phyloP scores from a whole-genome alignment of 2,888 invertebrate genomes.

The Caenorhabditis wallacei region DNA sequence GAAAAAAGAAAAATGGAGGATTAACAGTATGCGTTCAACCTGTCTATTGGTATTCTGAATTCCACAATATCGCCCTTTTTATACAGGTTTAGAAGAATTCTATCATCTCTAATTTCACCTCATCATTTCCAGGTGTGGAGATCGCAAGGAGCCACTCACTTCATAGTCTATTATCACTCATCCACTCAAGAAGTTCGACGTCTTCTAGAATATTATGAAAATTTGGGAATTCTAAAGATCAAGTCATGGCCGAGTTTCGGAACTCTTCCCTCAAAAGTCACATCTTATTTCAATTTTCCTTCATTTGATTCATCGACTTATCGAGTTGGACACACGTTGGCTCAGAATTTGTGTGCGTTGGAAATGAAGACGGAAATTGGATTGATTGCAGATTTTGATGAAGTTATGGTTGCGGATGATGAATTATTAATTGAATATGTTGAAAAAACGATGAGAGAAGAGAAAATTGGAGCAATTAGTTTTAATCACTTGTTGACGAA shows the following conservation, averaged over 20 bases:
- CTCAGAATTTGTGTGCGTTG: conserved; percentile 72
- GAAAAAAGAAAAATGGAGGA: conserved; percentile 24
- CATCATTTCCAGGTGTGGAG: conserved; percentile 65
- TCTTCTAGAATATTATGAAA: conserved; percentile 65
- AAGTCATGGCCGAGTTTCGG: conserved; percentile 59
- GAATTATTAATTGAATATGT: conserved; percentile 15
- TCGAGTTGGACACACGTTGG: conserved; percentile 72
- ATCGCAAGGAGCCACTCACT: conserved; percentile 66
- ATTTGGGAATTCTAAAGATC: conserved; percentile 38
- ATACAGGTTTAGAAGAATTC: conserved; percentile 64
- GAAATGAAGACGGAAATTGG: conserved; percentile 63
- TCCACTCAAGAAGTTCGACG: conserved; percentile 52
- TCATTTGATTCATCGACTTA: conserved; percentile 64
- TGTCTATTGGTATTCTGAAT: conserved; percentile 73
- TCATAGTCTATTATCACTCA: conserved; percentile 73
- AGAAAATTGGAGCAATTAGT: conserved; percentile 32
- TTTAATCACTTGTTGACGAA: conserved; percentile 53
- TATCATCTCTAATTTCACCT: not conserved
- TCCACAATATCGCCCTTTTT: conserved; percentile 69
- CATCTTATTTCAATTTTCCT: conserved; percentile 24
- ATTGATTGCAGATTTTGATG: conserved; percentile 73
- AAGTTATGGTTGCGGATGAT: conserved; percentile 52
- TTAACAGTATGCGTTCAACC: conserved; percentile 74
- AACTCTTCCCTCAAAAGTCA: not conserved
- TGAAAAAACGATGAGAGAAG: conserved; percentile 3